Conservation (phyloP, 2,797 vertebrate species). For the Thaleichthys pacificus region DNA sequence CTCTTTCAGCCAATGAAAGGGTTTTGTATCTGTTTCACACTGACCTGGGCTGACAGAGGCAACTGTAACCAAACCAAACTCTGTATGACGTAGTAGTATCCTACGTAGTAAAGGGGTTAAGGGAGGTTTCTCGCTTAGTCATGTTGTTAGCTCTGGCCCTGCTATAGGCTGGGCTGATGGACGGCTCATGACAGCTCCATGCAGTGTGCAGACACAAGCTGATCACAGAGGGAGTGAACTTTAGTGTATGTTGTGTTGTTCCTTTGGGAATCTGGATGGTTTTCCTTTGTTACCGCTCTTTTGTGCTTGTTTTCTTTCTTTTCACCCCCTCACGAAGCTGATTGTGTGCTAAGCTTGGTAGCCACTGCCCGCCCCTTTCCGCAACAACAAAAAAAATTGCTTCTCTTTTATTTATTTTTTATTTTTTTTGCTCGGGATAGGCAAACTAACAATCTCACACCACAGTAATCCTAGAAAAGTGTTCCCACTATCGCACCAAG, state of each 20-base stretch:
- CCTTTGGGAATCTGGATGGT: constrained; percentile 57
- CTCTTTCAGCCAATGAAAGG: constrained; percentile 78
- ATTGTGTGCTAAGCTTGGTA: constrained; percentile 68
- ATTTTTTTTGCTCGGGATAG: constrained; percentile 49
- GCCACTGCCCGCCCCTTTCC: constrained; percentile 52
- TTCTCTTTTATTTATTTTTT: constrained; percentile 23
- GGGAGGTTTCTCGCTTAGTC: neutral
- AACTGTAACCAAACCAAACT: constrained; percentile 49
- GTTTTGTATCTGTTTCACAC: constrained; percentile 79
- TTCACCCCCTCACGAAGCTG: constrained; percentile 59
- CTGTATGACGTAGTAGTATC: neutral
- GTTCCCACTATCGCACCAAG: constrained; percentile 54
- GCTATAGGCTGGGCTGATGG: constrained; percentile 32
- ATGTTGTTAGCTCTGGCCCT: constrained; percentile 12
- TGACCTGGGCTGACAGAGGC: constrained; percentile 71
- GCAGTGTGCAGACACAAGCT: constrained; percentile 81
- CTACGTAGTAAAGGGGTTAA: neutral
- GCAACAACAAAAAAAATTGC: constrained; percentile 35
- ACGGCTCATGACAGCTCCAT: constrained; percentile 66
- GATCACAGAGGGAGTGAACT: constrained; percentile 60
- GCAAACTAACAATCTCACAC: constrained; percentile 56
- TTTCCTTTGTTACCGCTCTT: constrained; percentile 58
- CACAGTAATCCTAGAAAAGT: constrained; percentile 49
- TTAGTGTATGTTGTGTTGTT: constrained; percentile 52
- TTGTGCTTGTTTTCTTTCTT: constrained; percentile 68